These are phyloP conservation scores for Poecilia wingei DNA, from an alignment of 2,797 vertebrate genomes.

Conservation along the genomic window DNA sequence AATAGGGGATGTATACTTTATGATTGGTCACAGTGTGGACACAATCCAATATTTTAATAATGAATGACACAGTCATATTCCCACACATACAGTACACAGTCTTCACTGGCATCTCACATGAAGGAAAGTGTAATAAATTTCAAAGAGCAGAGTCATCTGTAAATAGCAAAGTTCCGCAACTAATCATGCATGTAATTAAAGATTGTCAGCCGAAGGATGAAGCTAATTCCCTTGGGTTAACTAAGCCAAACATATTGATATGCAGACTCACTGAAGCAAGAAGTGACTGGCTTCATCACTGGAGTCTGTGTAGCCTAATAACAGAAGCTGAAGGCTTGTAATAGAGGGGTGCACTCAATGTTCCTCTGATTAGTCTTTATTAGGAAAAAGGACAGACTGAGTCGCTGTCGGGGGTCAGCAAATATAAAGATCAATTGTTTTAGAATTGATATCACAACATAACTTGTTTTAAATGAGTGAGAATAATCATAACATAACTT, in stretches of 20 bases:
- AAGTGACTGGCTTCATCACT: constrained; percentile 40
- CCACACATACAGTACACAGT: neutral
- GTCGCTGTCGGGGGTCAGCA: neutral
- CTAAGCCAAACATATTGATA: constrained; percentile 53
- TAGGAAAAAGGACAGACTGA: constrained; percentile 34
- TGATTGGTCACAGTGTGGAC: constrained; percentile 4
- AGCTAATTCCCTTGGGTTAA: constrained; percentile 62
- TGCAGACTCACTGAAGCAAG: constrained; percentile 49
- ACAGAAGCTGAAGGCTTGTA: constrained; percentile 31
- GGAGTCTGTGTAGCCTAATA: constrained; percentile 41
- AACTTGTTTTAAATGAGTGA: too few relatives aligned
- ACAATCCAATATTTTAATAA: constrained; percentile 11
- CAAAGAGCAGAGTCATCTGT: constrained; percentile 43
- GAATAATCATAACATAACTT: neutral
- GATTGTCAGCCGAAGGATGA: constrained; percentile 57
- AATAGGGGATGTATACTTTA: neutral
- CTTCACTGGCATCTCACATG: constrained; percentile 2
- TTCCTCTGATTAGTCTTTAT: constrained; percentile 52
- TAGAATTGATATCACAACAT: neutral
- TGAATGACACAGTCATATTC: constrained; percentile 1
- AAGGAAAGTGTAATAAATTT: constrained; percentile 18
- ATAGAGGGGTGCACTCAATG: constrained; percentile 16
- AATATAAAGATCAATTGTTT: neutral
- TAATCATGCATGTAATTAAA: constrained; percentile 68
- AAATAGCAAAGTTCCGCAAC: constrained; percentile 33